These are phyloP conservation scores for Stomorhina lunata DNA, from an alignment of 2,888 invertebrate genomes.

Conservation along the genomic window DNA sequence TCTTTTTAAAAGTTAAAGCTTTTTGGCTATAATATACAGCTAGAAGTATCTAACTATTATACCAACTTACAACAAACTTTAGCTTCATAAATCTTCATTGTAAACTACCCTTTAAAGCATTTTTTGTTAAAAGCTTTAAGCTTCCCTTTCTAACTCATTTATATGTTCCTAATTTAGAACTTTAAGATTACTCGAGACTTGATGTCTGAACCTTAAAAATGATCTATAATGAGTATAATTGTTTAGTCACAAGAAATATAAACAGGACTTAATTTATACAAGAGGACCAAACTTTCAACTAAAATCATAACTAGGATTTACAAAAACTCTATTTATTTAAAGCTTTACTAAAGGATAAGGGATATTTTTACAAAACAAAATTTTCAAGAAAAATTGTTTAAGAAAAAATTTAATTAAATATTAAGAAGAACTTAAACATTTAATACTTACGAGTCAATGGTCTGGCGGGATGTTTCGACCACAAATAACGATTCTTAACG, in stretches of 20 bases:
- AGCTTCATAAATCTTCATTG: too few relatives aligned
- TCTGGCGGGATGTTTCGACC: slow-evolving; percentile 94
- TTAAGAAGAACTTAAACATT: background rate
- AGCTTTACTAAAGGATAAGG: background rate
- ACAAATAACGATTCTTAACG: slow-evolving; percentile 93
- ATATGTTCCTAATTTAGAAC: too few relatives aligned
- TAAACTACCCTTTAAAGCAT: too few relatives aligned
- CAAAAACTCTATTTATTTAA: background rate
- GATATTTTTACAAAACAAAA: background rate
- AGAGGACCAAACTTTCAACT: background rate
- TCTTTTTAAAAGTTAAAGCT: background rate
- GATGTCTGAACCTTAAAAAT: too few relatives aligned
- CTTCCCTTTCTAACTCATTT: too few relatives aligned
- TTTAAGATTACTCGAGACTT: too few relatives aligned
- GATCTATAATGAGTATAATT: background rate
- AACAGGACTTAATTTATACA: slow-evolving; percentile 25
- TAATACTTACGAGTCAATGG: slow-evolving; percentile 89
- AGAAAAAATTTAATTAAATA: background rate
- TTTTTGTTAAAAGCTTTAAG: too few relatives aligned
- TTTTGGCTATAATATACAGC: background rate
- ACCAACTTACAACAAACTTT: background rate
- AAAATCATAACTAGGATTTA: background rate
- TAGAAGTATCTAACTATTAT: background rate
- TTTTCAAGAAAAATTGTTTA: background rate
- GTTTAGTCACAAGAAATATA: slow-evolving; percentile 18